These are phyloP conservation scores for Ichneumon xanthorius DNA, from an alignment of 2,888 invertebrate genomes.

Conservation along the genomic window DNA sequence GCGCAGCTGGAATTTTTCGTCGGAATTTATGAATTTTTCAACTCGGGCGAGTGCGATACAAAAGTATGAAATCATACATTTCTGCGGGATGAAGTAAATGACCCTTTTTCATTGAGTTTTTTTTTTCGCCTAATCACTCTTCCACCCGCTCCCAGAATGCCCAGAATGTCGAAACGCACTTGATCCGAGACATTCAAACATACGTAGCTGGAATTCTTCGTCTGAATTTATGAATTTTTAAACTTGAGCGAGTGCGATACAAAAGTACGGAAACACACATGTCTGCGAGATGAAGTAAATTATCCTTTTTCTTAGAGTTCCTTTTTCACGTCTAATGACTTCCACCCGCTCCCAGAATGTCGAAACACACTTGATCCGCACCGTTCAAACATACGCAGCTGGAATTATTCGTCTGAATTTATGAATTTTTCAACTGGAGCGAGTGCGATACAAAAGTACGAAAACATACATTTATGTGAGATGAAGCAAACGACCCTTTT, in stretches of 20 bases:
- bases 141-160: not conserved
- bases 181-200: too few species aligned
- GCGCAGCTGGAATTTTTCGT: too few species aligned
- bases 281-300: not conserved
- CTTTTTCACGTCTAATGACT: too few species aligned
- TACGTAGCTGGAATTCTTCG: too few species aligned
- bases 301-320: not conserved
- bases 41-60: not conserved
- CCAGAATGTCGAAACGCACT: not conserved
- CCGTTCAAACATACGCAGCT: too few species aligned
- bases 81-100: not conserved
- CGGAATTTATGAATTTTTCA: not conserved
- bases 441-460: not conserved
- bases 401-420: not conserved
- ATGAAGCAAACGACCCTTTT: not conserved
- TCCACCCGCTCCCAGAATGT: not conserved
- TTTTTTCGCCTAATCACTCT: constrained; percentile 39
- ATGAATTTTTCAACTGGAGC: not conserved
- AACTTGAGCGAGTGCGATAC: not conserved
- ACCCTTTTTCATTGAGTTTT: not conserved
- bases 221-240: not conserved
- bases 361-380: too few species aligned
- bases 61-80: not conserved
- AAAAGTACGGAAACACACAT: not conserved
- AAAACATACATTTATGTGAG: not conserved